These are phyloP conservation scores for Heliornis fulica DNA, from an alignment of 2,113 vertebrate genomes.

Conservation along the genomic window DNA sequence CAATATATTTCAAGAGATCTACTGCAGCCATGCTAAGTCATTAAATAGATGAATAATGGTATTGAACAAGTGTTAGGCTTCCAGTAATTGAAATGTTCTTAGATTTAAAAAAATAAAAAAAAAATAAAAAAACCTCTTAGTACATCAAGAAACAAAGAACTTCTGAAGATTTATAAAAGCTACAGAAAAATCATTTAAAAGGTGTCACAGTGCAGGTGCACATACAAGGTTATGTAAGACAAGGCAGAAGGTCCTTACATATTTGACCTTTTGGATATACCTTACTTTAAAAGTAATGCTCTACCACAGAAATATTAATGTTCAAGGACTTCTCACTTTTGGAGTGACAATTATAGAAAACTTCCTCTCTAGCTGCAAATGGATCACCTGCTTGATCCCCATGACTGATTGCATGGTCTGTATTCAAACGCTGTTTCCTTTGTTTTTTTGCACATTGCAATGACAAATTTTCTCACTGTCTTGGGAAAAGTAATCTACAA, in stretches of 20 bases:
- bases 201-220: accelerated
- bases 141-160: not conserved
- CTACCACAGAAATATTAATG: not conserved
- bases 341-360: not conserved
- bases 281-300: not conserved
- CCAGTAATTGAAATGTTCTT: not conserved
- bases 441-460: not conserved
- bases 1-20: not conserved
- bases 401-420: not conserved
- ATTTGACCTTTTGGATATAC: not conserved
- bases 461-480: not conserved
- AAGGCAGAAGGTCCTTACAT: not conserved
- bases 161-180: not conserved
- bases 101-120: not conserved
- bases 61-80: accelerated
- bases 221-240: not conserved
- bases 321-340: not conserved
- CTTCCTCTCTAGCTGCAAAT: not conserved
- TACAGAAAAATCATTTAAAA: not conserved
- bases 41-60: not conserved
- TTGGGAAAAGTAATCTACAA: not conserved
- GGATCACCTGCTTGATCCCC: not conserved
- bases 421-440: not conserved
- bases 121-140: not conserved
- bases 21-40: not conserved